Evolutionary conservation across 1,140 invertebrate species (phyloP), one percentile per base, ranked within the genome.

Genomic region (Drosophila persimilis): DNA sequence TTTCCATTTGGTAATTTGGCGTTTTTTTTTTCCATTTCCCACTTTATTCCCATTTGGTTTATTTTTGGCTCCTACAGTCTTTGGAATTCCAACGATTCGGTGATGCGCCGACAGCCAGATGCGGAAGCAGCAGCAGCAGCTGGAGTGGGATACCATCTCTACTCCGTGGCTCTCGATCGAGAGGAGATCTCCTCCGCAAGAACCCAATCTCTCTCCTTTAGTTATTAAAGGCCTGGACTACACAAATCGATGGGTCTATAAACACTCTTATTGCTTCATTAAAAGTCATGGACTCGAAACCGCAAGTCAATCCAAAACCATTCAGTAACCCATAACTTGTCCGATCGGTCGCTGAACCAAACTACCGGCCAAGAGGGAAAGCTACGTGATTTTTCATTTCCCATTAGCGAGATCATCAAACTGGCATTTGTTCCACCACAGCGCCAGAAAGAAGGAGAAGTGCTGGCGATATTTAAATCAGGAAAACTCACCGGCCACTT

Each of bases 341-440:
- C 35, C 13, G 35, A 39, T 39, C 31, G 31, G 48, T 54, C 54
- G 48, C 45, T 64, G 60, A 45, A 2, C 39, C 44, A 60, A 65
- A 60, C 54, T 60, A 45, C 20, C 5, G 46, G 47, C 51, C 47
- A 69, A 43, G 11, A 44, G 22, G 26, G 45, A 31, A 50, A 51
- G 9, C 55, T 59, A 79, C 63, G 74, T 73, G 69, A 58, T 50
- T 50, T 65, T 65, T 71, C 70, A 70, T 80, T 71, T 69, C 17
- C 65, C 52, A 74, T 80, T 74, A 63, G 63, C 64, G 71, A 74
- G 71, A 71, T 79, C 76, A 80, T 80, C 64, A 80, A 79, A 71
- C 56, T 62, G 61, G 39, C 77, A 61, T 79, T 66, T 74, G 26
- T n/a, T n/a, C 29, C 44, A 6, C 7, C 24, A 11, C 26, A 47